phyloP scores from a whole-genome alignment of 2,797 vertebrate genomes.

The Phoeniculus purpureus region DNA sequence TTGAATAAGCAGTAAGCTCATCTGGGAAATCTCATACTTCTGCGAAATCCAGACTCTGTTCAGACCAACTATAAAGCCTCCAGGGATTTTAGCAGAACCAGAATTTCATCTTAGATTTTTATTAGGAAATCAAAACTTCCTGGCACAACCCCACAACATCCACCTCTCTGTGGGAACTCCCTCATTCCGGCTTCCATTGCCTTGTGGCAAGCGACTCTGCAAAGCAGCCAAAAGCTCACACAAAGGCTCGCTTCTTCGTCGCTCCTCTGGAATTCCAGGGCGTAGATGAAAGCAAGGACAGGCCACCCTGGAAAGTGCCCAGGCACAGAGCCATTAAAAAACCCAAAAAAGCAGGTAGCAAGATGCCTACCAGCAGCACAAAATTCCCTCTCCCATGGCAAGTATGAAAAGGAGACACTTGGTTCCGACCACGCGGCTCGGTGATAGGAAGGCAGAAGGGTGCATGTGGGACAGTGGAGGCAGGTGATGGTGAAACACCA shows the following conservation, averaged over 20 bases:
- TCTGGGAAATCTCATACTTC: too few species aligned
- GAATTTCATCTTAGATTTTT: neutral
- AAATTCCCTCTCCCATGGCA: neutral
- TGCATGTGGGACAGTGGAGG: neutral
- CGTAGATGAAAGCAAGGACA: neutral
- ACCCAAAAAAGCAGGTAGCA: neutral
- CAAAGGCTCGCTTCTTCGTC: constrained; percentile 39
- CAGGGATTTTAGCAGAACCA: neutral
- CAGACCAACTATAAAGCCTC: neutral
- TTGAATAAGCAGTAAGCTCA: too few species aligned
- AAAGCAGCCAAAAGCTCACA: constrained; percentile 53
- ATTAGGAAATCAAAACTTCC: constrained; percentile 44
- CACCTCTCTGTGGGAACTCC: constrained; percentile 58
- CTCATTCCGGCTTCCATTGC: constrained; percentile 42
- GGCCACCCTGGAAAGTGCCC: neutral
- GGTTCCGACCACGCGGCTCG: fast-evolving
- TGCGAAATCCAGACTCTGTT: neutral
- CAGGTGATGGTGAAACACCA: neutral
- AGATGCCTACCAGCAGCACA: neutral
- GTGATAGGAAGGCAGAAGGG: neutral
- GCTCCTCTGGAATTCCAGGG: constrained; percentile 40
- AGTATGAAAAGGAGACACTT: neutral
- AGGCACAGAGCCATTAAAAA: neutral
- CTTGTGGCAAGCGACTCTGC: constrained; percentile 18
- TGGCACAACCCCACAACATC: constrained; percentile 14